Evolutionary conservation across 2,113 vertebrate genomes (phyloP).

Genomic region (Oryctolagus cuniculus): DNA sequence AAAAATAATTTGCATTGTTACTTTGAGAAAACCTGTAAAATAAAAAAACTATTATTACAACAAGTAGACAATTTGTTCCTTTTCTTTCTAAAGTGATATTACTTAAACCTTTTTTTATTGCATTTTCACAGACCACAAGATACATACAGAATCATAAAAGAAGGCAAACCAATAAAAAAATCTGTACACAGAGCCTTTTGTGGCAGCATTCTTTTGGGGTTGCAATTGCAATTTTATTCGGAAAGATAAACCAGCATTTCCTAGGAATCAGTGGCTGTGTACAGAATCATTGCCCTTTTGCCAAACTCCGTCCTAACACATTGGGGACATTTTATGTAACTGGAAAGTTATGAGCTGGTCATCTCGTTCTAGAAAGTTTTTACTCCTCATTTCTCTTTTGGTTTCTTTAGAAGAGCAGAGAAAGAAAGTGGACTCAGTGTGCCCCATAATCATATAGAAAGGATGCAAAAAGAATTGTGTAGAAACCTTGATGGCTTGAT

Average conservation of each 20-base stretch:
- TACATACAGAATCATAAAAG: background rate
- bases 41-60: conserved; percentile 40
- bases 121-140: background rate
- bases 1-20: conserved; percentile 8
- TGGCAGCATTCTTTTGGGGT: background rate
- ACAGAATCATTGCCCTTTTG: accelerated
- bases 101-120: conserved; percentile 57
- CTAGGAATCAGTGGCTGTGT: accelerated
- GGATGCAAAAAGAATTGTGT: background rate
- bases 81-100: conserved; percentile 33
- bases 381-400: conserved; percentile 38
- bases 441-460: background rate
- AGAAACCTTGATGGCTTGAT: background rate
- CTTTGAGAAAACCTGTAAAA: conserved; percentile 38
- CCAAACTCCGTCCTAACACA: background rate
- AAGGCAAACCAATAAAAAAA: background rate
- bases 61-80: background rate
- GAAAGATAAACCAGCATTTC: accelerated
- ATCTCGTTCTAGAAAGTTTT: conserved; percentile 17
- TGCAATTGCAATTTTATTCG: background rate
- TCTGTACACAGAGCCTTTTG: background rate
- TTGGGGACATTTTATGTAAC: conserved; percentile 32
- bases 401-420: background rate
- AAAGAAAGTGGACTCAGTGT: background rate
- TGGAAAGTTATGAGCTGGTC: conserved; percentile 60